Conservation (phyloP, 1,140 invertebrate species). For the Nilaparvata lugens region DNA sequence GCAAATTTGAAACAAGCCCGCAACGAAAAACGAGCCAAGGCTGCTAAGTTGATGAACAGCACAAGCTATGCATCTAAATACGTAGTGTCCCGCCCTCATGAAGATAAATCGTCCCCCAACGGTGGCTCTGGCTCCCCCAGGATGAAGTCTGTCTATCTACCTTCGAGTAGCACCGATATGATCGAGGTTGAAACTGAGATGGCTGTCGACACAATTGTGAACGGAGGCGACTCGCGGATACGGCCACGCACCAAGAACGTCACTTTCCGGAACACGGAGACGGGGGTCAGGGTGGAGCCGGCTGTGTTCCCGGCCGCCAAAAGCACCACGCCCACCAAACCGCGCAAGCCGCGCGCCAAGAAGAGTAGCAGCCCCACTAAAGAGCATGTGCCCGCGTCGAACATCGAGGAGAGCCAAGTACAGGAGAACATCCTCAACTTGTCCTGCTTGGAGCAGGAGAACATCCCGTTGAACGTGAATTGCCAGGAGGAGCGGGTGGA, state of each 20-base stretch:
- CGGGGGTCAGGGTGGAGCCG: constrained; percentile 35
- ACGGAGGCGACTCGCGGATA: constrained; percentile 38
- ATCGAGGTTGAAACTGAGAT: constrained; percentile 1
- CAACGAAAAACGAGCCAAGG: constrained; percentile 31
- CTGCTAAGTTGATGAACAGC: constrained; percentile 22
- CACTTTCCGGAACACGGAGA: constrained; percentile 46
- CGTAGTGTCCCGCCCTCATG: constrained; percentile 28
- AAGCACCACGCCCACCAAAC: constrained; percentile 9
- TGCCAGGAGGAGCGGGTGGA: constrained; percentile 20
- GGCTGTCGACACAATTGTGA: constrained; percentile 25
- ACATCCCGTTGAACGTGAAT: constrained; percentile 23
- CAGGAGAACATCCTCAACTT: constrained; percentile 7
- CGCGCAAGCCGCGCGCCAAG: constrained; percentile 1
- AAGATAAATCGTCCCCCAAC: constrained; percentile 11
- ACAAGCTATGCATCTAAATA: constrained; percentile 20
- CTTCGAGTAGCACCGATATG: constrained; percentile 21
- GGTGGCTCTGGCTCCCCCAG: constrained; percentile 8
- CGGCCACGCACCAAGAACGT: constrained; percentile 52
- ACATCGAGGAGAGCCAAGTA: not conserved
- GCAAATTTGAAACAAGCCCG: constrained; percentile 43
- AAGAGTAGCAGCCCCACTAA: constrained; percentile 8
- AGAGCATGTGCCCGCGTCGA: constrained; percentile 10
- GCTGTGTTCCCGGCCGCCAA: constrained; percentile 39
- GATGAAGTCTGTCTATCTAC: constrained; percentile 28
- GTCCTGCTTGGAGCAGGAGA: constrained; percentile 18